phyloP scores from a whole-genome alignment of 2,113 vertebrate species.

The Dipodomys ordii region DNA sequence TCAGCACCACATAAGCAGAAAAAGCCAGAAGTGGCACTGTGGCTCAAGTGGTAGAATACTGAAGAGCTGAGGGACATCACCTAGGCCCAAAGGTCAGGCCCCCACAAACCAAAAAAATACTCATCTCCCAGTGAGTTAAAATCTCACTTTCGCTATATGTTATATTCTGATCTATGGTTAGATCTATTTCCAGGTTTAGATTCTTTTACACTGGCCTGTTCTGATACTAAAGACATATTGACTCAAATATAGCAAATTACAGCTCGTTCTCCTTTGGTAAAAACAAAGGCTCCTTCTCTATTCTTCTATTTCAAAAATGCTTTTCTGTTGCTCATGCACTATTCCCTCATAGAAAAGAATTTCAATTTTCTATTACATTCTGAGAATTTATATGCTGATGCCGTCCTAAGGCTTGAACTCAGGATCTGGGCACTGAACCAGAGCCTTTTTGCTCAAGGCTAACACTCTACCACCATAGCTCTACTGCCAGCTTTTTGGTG shows the following conservation, averaged over 20 bases:
- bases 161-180: constrained; percentile 45
- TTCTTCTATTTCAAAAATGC: constrained; percentile 19
- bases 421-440: too few relatives aligned
- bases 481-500: too few relatives aligned
- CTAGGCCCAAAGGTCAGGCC: too few relatives aligned
- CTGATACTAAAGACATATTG: constrained; percentile 57
- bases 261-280: constrained; percentile 23
- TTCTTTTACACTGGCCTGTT: constrained; percentile 41
- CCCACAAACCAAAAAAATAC: not conserved
- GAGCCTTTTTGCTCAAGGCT: too few relatives aligned
- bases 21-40: too few relatives aligned
- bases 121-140: constrained; percentile 68
- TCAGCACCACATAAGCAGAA: too few relatives aligned
- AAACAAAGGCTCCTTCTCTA: not conserved
- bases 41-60: too few relatives aligned
- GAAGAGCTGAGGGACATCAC: too few relatives aligned
- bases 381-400: not conserved
- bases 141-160: constrained; percentile 62
- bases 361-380: constrained; percentile 31
- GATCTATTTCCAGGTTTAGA: constrained; percentile 65
- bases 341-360: constrained; percentile 6
- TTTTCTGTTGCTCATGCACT: constrained; percentile 15
- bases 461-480: too few relatives aligned
- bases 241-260: constrained; percentile 42
- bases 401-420: not conserved